Percentiles rank a stretch among this genome's conserved stretches.
Evolutionary conservation across 2,888 invertebrate genomes (phyloP).

Genomic region (Erynnis tages): DNA sequence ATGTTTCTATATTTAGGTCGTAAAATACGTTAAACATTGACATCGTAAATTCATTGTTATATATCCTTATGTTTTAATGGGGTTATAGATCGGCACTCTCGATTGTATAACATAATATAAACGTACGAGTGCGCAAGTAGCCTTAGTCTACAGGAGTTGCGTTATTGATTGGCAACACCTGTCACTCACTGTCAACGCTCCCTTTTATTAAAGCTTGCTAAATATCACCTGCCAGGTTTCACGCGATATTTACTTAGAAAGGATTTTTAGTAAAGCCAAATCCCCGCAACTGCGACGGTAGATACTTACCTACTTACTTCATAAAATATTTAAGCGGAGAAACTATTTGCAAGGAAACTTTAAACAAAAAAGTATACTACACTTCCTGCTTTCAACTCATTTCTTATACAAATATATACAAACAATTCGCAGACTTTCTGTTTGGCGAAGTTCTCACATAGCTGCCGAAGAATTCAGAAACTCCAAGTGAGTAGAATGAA

Average conservation of each 20-base stretch:
- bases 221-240: conserved; percentile 34
- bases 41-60: too few species aligned
- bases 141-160: conserved; percentile 28
- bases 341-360: conserved; percentile 10
- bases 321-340: conserved; percentile 6
- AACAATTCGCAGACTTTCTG: conserved; percentile 62
- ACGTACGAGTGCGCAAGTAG: background rate
- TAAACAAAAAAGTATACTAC: conserved; percentile 46
- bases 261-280: background rate
- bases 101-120: too few species aligned
- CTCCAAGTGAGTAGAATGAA: conserved; percentile 58
- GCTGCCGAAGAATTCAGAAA: conserved; percentile 63
- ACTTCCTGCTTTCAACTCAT: conserved; percentile 61
- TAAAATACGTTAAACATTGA: too few species aligned
- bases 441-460: conserved; percentile 68
- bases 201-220: background rate
- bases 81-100: too few species aligned
- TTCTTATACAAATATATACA: conserved; percentile 72
- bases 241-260: conserved; percentile 7
- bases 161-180: conserved; percentile 39
- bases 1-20: too few species aligned
- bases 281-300: background rate
- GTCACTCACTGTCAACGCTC: conserved; percentile 31
- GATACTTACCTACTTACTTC: too few species aligned
- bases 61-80: too few species aligned